Conservation (phyloP, 1,140 invertebrate species). For the Galendromus occidentalis region DNA sequence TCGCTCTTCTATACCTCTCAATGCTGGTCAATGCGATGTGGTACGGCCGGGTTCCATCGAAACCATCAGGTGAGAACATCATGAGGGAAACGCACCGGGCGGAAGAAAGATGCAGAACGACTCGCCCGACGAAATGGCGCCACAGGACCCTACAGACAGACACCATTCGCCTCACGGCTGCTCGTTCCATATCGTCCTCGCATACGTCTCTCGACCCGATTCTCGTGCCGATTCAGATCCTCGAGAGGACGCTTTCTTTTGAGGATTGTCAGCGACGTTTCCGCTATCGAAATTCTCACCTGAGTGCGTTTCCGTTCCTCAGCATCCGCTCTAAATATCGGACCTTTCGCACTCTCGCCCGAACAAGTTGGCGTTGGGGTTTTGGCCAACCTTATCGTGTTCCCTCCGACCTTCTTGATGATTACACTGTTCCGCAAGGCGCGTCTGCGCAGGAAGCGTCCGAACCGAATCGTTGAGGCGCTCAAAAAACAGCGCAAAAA, state of each 20-base stretch:
- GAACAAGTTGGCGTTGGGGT: conserved; percentile 30
- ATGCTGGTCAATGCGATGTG: conserved; percentile 39
- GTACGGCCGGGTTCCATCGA: conserved; percentile 26
- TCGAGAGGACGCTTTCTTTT: no score
- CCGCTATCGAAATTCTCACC: no score
- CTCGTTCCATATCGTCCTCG: no score
- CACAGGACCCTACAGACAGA: no score
- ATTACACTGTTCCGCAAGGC: conserved; percentile 32
- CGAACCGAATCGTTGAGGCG: conserved; percentile 26
- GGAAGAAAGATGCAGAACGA: no score
- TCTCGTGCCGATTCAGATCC: no score
- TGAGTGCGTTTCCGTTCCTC: neutral
- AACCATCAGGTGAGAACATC: conserved; percentile 14
- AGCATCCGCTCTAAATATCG: conserved; percentile 26
- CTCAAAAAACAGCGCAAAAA: conserved; percentile 21
- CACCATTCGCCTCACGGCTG: no score
- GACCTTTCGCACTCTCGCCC: conserved; percentile 30
- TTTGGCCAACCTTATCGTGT: conserved; percentile 30
- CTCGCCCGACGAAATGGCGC: no score
- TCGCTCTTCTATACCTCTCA: conserved; percentile 33
- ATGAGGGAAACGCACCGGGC: no score
- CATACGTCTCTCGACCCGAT: no score
- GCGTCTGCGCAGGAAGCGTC: conserved; percentile 25
- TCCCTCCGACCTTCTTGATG: conserved; percentile 34
- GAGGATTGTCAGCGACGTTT: no score